A percentile compares a stretch with the other conserved stretches of the same genome.
These are phyloP conservation scores for Drosophila meridionalis DNA, from an alignment of 2,888 invertebrate species.

Conservation along the genomic window DNA sequence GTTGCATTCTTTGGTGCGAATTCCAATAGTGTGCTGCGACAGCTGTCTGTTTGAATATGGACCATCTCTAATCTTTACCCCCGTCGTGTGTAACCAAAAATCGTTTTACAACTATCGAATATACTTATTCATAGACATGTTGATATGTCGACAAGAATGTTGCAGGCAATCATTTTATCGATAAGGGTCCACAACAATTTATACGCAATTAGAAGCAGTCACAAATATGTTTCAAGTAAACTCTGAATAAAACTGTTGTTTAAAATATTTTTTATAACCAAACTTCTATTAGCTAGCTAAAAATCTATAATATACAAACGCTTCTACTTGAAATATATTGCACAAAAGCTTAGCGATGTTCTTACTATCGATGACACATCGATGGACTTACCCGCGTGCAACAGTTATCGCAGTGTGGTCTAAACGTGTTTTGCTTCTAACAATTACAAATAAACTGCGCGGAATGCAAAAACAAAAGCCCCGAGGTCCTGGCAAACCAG, in stretches of 20 bases:
- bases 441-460: slow-evolving; percentile 8
- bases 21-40: neutral
- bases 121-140: slow-evolving; percentile 1
- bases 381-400: slow-evolving; percentile 24
- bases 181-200: neutral
- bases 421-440: slow-evolving; percentile 43
- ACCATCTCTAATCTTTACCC: slow-evolving; percentile 11
- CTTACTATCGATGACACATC: slow-evolving; percentile 15
- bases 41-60: slow-evolving; percentile 11
- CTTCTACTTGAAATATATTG: neutral
- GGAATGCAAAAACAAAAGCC: slow-evolving; percentile 39
- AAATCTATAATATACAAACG: neutral
- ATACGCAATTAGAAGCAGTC: neutral
- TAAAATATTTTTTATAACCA: neutral
- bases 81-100: slow-evolving; percentile 15
- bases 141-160: neutral
- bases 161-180: neutral
- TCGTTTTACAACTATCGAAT: neutral
- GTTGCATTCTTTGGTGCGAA: too few relatives aligned
- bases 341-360: neutral
- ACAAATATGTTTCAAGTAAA: neutral
- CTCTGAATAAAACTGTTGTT: neutral
- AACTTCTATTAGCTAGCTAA: neutral
- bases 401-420: slow-evolving; percentile 6
- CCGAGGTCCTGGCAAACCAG: slow-evolving; percentile 31